Evolutionary conservation across 2,113 vertebrate genomes (phyloP), one percentile per base, ranked within the genome.

Genomic region (Pygoscelis adeliae): DNA sequence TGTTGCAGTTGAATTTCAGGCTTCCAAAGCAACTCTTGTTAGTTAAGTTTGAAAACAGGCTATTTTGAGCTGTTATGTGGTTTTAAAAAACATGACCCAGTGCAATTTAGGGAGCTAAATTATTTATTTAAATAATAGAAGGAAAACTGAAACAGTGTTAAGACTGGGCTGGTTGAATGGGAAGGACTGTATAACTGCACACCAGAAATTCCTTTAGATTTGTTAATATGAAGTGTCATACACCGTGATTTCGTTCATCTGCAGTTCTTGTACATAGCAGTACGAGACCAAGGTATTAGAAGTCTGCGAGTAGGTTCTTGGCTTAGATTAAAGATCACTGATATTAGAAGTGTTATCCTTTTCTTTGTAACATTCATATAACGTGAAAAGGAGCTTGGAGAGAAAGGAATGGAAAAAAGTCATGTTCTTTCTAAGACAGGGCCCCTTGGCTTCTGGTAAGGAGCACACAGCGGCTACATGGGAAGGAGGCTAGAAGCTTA

Each of bases 401-500:
- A 61, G 53, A 61, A 52, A 78, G 38, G 32, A 87, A 78, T 26
- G 20, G 63, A 61, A 69, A 69, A 44, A 70, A 70, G 46, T 61
- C 32, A 14, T 10, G 36, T 32, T 32, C 44, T 87, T 49, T 50
- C 26, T 55, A 70, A 78, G 63, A 14, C 4, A 42, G 6, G 17
- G 63, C 26, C 38, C 3, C 30, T 79, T 38, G 47, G 27, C 32
- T 70, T 61, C 32, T 38, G 47, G 36, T 26, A 61, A 52, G 53
- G 36, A 47, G 23, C 11, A 6, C 26, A 38, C 9, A n/a, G 40
- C 1, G 1, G 12, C 42, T n/a, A 5, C 15, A 8, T 10, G 42
- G 72, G 52, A 58, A n/a, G 53, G 36, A 38, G 38, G 15, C 30
- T 49, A 40, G 36, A 59, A 63, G 55, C 38, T 52, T 21, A 20